phyloP scores from a whole-genome alignment of 2,888 invertebrate species.

The Galerucella calmariensis region DNA sequence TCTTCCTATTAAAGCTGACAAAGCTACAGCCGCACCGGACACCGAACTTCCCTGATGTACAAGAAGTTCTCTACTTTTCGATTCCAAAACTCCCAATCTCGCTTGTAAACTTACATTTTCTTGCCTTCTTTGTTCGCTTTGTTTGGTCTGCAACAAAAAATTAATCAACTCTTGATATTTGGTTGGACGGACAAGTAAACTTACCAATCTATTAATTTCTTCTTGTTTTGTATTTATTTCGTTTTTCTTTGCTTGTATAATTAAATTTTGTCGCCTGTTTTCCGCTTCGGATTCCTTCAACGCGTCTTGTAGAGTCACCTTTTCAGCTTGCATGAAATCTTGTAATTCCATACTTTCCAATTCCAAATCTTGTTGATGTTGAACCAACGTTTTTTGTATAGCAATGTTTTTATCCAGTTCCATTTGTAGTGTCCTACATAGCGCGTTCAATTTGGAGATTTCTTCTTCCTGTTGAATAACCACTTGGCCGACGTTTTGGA shows the following conservation, averaged over 20 bases:
- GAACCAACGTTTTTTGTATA: slow-evolving; percentile 74
- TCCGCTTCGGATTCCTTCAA: slow-evolving; percentile 81
- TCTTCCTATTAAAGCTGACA: slow-evolving; percentile 76
- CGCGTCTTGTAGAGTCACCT: slow-evolving; percentile 81
- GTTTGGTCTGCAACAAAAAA: slow-evolving; percentile 61
- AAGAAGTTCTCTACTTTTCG: slow-evolving; percentile 72
- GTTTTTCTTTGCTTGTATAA: slow-evolving; percentile 66
- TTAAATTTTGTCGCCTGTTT: slow-evolving; percentile 59
- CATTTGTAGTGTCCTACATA: slow-evolving; percentile 77
- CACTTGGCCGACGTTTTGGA: slow-evolving; percentile 79
- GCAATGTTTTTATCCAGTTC: slow-evolving; percentile 77
- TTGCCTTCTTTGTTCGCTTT: slow-evolving; percentile 83
- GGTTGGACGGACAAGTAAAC: slow-evolving; percentile 11
- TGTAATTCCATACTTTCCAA: slow-evolving; percentile 85
- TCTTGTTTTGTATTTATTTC: slow-evolving; percentile 75
- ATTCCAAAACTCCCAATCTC: slow-evolving; percentile 72
- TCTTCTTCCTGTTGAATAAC: slow-evolving; percentile 81
- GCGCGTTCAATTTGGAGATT: slow-evolving; percentile 76
- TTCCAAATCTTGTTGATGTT: slow-evolving; percentile 82
- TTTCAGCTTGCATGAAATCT: slow-evolving; percentile 89
- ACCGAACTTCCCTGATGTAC: slow-evolving; percentile 77
- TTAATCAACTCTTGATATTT: too few species aligned
- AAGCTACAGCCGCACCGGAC: slow-evolving; percentile 75
- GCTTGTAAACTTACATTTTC: slow-evolving; percentile 76
- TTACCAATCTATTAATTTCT: slow-evolving; percentile 79